Base-by-base conservation (phyloP, 2,797 vertebrate species). In the Sebastes baramenuke region DNA sequence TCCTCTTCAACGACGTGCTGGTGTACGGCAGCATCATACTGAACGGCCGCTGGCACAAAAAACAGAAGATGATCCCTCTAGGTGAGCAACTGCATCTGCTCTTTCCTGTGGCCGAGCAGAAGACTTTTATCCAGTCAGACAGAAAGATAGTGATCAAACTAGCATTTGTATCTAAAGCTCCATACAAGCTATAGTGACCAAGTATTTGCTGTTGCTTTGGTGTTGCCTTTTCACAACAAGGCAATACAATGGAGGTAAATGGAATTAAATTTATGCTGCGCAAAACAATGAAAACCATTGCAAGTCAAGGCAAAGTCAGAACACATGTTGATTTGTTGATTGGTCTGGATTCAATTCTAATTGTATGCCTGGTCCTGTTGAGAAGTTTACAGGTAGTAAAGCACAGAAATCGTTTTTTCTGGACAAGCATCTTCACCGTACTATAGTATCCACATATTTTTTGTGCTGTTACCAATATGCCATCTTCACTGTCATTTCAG, bases 1-100 rank as follows among this genome's bases (percentile, higher is more conserved):
- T 97, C 85, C 97, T 99, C 25, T 99, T 99, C 92, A 97, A 95
- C 0, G 97, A 99, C 85, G 93, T 98, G 77, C 92, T 99, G 0
- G 96, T 99, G n/a, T 99, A 99, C 0, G 97, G 98, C 82, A 97
- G 95, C 90, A 94, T 98, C 24, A 81, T 98, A 75, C 90, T 97
- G 68, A 94, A 84, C 32, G 96, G 96, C 32, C 95, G 92, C 85
- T 97, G 96, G 93, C 95, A 97, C 95, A 96, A 95, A 25, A 95
- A 93, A 1, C 97, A 97, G 86, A 96, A 96, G 71, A 94, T 99
- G 76, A 95, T 99, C 7, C 95, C 95, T 1, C 93, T 99, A 14
- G 90, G 93, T 94, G 67, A 93, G 92, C 13, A 55, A 29, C 12
- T 60, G 32, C 29, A 2, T 42, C 68, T 29, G 14, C 2, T 1